Conservation (phyloP, 2,797 vertebrate genomes). For the Acanthurus lineatus region DNA sequence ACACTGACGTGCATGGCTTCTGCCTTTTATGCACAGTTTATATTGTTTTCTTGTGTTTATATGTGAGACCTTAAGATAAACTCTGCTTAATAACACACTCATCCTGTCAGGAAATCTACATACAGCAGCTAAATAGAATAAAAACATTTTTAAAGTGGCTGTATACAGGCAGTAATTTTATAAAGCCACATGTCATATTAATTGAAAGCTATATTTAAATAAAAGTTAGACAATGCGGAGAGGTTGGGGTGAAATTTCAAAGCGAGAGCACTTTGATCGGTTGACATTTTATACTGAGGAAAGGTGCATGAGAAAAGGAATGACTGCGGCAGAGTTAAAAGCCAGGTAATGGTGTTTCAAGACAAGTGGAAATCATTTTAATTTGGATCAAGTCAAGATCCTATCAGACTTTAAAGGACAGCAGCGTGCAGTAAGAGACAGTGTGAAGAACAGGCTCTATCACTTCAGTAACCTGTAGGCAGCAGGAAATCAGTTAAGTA, state of each 20-base stretch:
- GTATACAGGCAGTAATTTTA: not conserved
- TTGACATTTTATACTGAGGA: conserved; percentile 14
- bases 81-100: conserved; percentile 13
- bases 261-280: conserved; percentile 7
- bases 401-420: conserved; percentile 27
- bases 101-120: conserved; percentile 14
- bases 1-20: conserved; percentile 27
- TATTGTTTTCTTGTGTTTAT: too few relatives aligned
- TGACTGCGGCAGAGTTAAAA: conserved; percentile 26
- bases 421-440: not conserved
- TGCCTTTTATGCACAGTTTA: not conserved
- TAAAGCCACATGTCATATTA: conserved; percentile 6
- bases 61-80: conserved; percentile 9
- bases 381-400: conserved; percentile 52
- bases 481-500: conserved; percentile 46
- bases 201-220: not conserved
- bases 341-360: conserved; percentile 18
- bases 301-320: conserved; percentile 20
- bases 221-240: conserved; percentile 1
- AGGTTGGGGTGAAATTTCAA: conserved; percentile 5
- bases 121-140: not conserved
- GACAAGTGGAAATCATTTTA: conserved; percentile 43
- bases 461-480: conserved; percentile 4
- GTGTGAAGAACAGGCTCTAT: not conserved
- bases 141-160: conserved; percentile 10